A percentile compares a stretch with the other conserved stretches of the same genome.
phyloP scores from a whole-genome alignment of 2,797 vertebrate species.

The Siniperca undulata region DNA sequence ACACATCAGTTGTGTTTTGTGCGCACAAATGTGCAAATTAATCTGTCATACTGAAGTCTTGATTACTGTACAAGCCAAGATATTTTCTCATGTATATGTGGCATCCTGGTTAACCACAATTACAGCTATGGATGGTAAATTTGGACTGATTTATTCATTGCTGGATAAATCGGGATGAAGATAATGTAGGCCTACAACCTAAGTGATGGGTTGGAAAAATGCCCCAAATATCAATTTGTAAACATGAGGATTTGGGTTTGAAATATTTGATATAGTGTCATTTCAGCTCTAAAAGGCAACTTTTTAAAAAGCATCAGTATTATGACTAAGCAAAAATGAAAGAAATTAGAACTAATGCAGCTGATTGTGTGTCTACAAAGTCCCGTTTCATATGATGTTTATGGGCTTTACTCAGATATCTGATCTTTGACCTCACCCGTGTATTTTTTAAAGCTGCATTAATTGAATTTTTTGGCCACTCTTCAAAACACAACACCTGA shows the following conservation, averaged over 20 bases:
- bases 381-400: not conserved
- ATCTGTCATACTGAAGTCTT: conserved; percentile 3
- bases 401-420: not conserved
- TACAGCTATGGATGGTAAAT: not conserved
- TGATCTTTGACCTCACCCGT: not conserved
- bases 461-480: not conserved
- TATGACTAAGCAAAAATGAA: not conserved
- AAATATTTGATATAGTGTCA: not conserved
- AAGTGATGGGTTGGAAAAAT: not conserved
- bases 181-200: not conserved
- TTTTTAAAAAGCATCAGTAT: not conserved
- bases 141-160: not conserved
- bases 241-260: not conserved
- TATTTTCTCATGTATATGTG: not conserved
- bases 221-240: not conserved
- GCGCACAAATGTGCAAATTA: not conserved
- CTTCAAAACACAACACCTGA: not conserved
- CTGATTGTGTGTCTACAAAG: not conserved
- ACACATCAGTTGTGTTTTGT: conserved; percentile 8
- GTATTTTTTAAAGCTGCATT: not conserved
- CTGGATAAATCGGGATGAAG: not conserved
- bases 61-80: not conserved
- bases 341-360: not conserved
- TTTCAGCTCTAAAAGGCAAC: not conserved
- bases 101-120: not conserved